Evolutionary conservation across 2,797 vertebrate genomes (phyloP).

Genomic region (Poecilia picta): DNA sequence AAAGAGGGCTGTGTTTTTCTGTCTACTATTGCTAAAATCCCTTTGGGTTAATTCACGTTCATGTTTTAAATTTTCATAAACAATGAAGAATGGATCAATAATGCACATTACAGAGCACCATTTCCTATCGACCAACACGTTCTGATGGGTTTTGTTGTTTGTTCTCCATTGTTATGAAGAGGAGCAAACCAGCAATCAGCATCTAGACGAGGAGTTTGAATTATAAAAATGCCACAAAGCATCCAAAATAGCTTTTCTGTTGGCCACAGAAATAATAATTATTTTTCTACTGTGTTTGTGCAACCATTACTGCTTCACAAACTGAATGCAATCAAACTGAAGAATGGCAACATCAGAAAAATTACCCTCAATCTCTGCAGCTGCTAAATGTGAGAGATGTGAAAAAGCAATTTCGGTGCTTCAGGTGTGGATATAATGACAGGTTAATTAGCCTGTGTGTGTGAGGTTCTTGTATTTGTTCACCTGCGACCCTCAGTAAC

Average conservation of each 20-base stretch:
- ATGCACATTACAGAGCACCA: background rate
- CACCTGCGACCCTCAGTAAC: conserved; percentile 13
- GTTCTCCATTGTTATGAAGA: background rate
- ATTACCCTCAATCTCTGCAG: conserved; percentile 16
- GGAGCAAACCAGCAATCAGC: background rate
- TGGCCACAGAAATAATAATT: background rate
- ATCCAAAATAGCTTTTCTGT: background rate
- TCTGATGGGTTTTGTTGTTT: background rate
- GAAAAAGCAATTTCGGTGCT: conserved; percentile 34
- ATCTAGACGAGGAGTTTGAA: background rate
- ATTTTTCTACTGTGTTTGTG: background rate
- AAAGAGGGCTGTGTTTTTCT: background rate
- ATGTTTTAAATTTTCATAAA: background rate
- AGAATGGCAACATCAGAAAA: conserved; percentile 39
- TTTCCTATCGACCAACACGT: background rate
- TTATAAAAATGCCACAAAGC: background rate
- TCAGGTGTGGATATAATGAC: conserved; percentile 49
- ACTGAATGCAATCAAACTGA: conserved; percentile 21
- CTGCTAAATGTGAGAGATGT: conserved; percentile 7
- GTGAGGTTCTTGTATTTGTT: conserved; percentile 5
- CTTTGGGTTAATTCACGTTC: background rate
- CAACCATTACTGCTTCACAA: background rate
- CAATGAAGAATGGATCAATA: background rate
- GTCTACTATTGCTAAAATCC: background rate
- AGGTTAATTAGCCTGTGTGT: conserved; percentile 54